These are phyloP conservation scores for Hydractinia echinata DNA, from an alignment of 30 jellyfish, hydroid and myxozoan species.

Conservation along the genomic window DNA sequence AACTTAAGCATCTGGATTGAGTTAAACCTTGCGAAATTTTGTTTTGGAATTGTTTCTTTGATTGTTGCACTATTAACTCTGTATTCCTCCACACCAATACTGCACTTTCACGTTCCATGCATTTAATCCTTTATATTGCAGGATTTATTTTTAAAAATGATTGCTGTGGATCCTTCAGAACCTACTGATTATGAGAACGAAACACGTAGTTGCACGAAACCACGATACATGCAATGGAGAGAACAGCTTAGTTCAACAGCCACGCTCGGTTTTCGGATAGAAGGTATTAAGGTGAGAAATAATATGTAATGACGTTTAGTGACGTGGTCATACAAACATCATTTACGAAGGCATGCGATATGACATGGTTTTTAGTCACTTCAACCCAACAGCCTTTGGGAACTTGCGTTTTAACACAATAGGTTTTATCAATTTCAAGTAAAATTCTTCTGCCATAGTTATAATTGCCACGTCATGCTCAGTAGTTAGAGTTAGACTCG, in stretches of 20 bases:
- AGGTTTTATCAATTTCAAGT: too few species aligned
- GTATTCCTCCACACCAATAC: neutral
- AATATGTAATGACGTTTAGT: neutral
- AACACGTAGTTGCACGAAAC: slow-evolving; percentile 65
- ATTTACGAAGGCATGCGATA: neutral
- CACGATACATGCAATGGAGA: slow-evolving; percentile 97
- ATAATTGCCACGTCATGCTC: too few species aligned
- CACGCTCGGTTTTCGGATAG: slow-evolving; percentile 89
- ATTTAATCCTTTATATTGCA: slow-evolving; percentile 3
- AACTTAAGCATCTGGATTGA: too few species aligned
- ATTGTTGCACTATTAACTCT: too few species aligned
- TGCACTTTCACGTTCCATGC: too few species aligned
- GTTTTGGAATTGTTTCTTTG: neutral
- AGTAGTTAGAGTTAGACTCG: too few species aligned
- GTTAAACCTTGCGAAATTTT: slow-evolving; percentile 8
- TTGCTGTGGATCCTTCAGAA: slow-evolving; percentile 74
- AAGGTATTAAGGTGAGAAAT: slow-evolving; percentile 82
- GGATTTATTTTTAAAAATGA: slow-evolving; percentile 91
- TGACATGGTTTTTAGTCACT: neutral
- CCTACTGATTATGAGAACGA: slow-evolving; percentile 88
- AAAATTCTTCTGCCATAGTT: too few species aligned
- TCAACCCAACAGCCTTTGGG: too few species aligned
- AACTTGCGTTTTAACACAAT: too few species aligned
- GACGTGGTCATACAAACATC: neutral
- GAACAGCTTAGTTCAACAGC: slow-evolving; percentile 94